These are phyloP conservation scores for Meleagris gallopavo DNA, from an alignment of 2,113 vertebrate species.

Conservation along the genomic window DNA sequence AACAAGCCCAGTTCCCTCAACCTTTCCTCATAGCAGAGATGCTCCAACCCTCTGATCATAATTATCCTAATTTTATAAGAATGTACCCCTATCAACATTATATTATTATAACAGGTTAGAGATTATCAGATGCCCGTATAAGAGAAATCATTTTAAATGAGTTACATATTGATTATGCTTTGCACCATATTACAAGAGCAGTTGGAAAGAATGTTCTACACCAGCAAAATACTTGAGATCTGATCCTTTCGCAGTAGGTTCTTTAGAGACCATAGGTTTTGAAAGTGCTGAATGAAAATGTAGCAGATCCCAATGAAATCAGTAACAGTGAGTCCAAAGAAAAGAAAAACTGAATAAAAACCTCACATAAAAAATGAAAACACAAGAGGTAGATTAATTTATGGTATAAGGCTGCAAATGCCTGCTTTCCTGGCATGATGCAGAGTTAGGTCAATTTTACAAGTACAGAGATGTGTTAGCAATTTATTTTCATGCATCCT, in stretches of 20 bases:
- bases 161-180: not conserved
- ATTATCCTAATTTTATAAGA: not conserved
- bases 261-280: not conserved
- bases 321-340: not conserved
- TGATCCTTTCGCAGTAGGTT: not conserved
- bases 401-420: not conserved
- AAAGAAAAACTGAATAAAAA: not conserved
- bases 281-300: not conserved
- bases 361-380: not conserved
- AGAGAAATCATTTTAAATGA: not conserved
- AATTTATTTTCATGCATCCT: conserved; percentile 22
- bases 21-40: too few relatives aligned
- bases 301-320: not conserved
- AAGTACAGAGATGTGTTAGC: not conserved
- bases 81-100: not conserved
- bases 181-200: not conserved
- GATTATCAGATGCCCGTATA: not conserved
- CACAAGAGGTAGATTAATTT: not conserved
- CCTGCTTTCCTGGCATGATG: not conserved
- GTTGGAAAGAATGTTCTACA: not conserved
- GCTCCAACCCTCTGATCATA: too few relatives aligned
- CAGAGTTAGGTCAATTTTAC: not conserved
- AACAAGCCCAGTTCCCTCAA: too few relatives aligned
- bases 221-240: not conserved
- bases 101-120: not conserved